Base-by-base conservation (phyloP, 1,140 invertebrate genomes). In the Brachionus sp. region DNA sequence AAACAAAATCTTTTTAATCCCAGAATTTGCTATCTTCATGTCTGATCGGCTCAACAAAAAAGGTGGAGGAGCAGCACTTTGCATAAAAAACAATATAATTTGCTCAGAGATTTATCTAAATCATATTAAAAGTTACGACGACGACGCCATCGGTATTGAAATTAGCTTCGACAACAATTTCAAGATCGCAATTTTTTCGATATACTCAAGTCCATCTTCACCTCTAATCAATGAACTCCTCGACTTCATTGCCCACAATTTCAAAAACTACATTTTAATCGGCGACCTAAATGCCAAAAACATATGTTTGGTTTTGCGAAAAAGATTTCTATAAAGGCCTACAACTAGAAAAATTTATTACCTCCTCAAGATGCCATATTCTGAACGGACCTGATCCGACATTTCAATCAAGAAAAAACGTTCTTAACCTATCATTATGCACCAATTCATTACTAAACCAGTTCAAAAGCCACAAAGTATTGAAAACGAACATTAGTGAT, bases 61-160 rank as follows among this genome's bases (percentile, higher is more conserved):
- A 13, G 64, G 64, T n/a, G n/a, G n/a, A 7, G 64, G 64, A 33
- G 10, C 64, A 2, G 64, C 64, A 35, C 6, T 68, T 16, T 68
- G 64, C 33, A 68, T 35, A 7, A 68, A 68, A 68, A 13, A 33
- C 6, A 33, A 68, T 35, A 35, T 73, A 39, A 6, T 16, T 42
- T 39, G 10, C 19, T 39, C 39, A n/a, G 37, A 73, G 19, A 73
- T 73, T 5, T 10, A 42, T 16, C 10, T 73, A 5, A 16, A 42
- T 23, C 10, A 73, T 35, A 42, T 42, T 73, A 19, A 9, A 42
- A 73, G n/a, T 39, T n/a, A 39, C 13, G 68, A 73, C 12, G 19
- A 73, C n/a, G 68, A n/a, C n/a, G n/a, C 68, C 7, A 39, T 73
- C 39, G 68, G 68, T n/a, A 35, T 73, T 16, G 68, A 73, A 73